Evolutionary conservation across 2,888 invertebrate species (phyloP), one percentile per base, ranked within the genome.

Genomic region (Hermodice carunculata): DNA sequence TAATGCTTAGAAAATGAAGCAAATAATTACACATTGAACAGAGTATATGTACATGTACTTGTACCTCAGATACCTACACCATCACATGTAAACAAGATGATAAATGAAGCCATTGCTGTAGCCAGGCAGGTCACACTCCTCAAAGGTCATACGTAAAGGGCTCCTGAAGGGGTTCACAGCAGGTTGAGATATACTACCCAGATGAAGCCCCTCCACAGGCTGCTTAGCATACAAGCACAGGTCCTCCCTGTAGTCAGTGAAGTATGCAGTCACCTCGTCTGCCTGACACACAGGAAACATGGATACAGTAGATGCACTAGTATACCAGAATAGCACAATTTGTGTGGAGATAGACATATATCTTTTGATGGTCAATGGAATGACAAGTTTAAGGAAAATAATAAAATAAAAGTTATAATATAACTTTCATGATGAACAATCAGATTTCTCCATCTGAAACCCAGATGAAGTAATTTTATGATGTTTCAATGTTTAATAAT

Each of bases 171-270:
- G 84, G 67, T 84, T 84, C 24, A 82, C 67, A 1, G 59, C 31
- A 2, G 77, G 73, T 3, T 71, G 53, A 5, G 80, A 71, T 22
- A 74, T 64, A 1, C 65, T 69, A 5, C 76, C 77, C 8, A 73
- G n/a, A 3, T 67, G 58, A 1, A 72, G 43, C 1, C 60, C 69
- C 48, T 72, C 61, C 19, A 82, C 57, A 11, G 76, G 75, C 14
- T 43, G 28, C 29, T 66, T 68, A 28, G 78, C 67, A 59, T 74
- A 73, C n/a, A 78, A 79, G 70, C 76, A 75, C 53, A 80, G 81
- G 60, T 78, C 76, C 49, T 76, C 76, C 56, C 81, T 81, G 58
- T 78, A 82, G 60, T 83, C 83, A 43, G 83, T 82, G 65, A 82
- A 82, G 54, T 78, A 82, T 4, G 78, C 71, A 14, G 80, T 78